Evolutionary conservation across 1,140 invertebrate genomes (phyloP), one percentile per base, ranked within the genome.

Genomic region (Maniola jurtina): DNA sequence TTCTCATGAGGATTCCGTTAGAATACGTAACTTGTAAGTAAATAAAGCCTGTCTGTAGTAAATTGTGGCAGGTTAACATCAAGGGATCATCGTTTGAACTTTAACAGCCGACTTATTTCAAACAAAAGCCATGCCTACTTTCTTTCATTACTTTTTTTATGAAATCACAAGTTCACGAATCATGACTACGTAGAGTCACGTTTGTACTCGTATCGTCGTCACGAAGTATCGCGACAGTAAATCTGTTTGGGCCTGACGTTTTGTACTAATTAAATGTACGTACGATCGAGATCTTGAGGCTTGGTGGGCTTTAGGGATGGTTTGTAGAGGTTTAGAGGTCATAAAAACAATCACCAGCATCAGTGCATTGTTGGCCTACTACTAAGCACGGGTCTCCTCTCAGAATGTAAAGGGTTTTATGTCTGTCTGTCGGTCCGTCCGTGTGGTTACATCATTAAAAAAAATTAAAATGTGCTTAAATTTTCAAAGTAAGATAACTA

Each of bases 211-310:
- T 58, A 65, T 65, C 54, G 52, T 63, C 38, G 61, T 52, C 52
- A 63, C 61, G 16, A 50, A 34, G 35, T 54, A 65, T 59, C 64
- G 48, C 56, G 56, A 50, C 56, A 38, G 47, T 63, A 40, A 54
- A 63, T 63, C 61, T 59, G 33, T 65, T 65, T 57, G 50, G 36
- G 52, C 25, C 15, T 34, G 54, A 65, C 56, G 35, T 65, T 65
- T 65, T 65, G 55, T 66, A 67, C 59, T 67, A 67, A 67, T 67
- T 61, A 67, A 67, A 67, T 57, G 40, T 67, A 67, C 42, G 40
- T 59, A 61, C 54, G 56, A 40, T 71, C 70, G 47, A 55, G 54
- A 55, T 55, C 34, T 55, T 35, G 34, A 55, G 54, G 33, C n/a
- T 55, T 36, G 6, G 54, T 55, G 25, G 54, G 50, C n/a, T 13